Evolutionary conservation across 2,888 invertebrate genomes (phyloP).

Genomic region (Trichogramma dendrolimi): DNA sequence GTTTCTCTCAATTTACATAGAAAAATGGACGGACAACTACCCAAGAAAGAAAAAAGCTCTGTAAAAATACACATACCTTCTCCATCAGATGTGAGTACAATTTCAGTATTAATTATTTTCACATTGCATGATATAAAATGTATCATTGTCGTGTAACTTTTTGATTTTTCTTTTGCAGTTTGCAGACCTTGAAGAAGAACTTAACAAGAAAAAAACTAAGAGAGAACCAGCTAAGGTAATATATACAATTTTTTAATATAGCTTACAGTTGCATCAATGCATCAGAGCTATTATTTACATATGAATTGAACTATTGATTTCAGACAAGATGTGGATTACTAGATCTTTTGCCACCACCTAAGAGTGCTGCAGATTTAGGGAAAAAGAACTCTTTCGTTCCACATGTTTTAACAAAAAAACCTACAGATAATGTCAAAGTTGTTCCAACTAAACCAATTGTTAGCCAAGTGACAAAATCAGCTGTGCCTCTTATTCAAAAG

Average conservation of each 20-base stretch:
- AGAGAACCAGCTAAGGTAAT: conserved; percentile 54
- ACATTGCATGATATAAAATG: not conserved
- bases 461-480: conserved; percentile 2
- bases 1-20: conserved; percentile 31
- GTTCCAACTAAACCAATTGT: conserved; percentile 8
- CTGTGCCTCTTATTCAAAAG: conserved; percentile 31
- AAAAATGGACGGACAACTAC: conserved; percentile 30
- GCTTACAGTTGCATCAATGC: conserved; percentile 3
- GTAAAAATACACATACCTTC: conserved; percentile 69
- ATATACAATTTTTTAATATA: conserved; percentile 2
- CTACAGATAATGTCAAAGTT: conserved; percentile 17
- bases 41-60: conserved; percentile 50
- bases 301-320: conserved; percentile 28
- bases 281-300: conserved; percentile 21
- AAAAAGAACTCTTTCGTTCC: conserved; percentile 53
- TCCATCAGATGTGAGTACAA: conserved; percentile 57
- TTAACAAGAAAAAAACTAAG: conserved; percentile 51
- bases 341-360: conserved; percentile 68
- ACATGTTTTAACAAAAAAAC: conserved; percentile 49
- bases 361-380: conserved; percentile 47
- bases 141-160: not conserved
- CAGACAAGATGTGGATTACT: conserved; percentile 66
- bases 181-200: conserved; percentile 58
- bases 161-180: conserved; percentile 52
- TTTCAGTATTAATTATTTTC: conserved; percentile 9